Evolutionary conservation across 1,140 invertebrate genomes (phyloP).

Genomic region (Mylabris phalerata): DNA sequence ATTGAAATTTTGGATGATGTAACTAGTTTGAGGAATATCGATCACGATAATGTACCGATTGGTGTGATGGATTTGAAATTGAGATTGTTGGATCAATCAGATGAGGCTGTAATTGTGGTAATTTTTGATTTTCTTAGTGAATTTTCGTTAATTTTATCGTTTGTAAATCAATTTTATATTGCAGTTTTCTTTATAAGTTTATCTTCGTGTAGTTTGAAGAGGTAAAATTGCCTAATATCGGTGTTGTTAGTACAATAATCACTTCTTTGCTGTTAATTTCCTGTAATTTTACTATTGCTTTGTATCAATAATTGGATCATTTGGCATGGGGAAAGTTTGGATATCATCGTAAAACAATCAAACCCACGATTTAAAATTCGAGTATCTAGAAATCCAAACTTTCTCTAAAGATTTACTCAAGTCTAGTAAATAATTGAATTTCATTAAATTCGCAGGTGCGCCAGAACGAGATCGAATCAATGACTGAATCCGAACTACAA

Average conservation of each 20-base stretch:
- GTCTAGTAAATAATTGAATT: too few relatives aligned
- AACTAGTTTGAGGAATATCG: conserved; percentile 32
- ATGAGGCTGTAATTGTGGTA: conserved; percentile 35
- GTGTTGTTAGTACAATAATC: too few relatives aligned
- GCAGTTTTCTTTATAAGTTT: not conserved
- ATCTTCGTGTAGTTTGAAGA: not conserved
- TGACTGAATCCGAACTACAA: conserved; percentile 24
- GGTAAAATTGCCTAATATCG: too few relatives aligned
- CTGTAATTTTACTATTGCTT: too few relatives aligned
- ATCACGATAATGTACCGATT: conserved; percentile 18
- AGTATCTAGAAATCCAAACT: too few relatives aligned
- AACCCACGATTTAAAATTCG: too few relatives aligned
- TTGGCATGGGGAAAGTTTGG: too few relatives aligned
- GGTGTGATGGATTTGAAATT: conserved; percentile 38
- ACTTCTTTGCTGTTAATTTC: too few relatives aligned
- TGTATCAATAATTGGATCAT: too few relatives aligned
- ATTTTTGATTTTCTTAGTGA: conserved; percentile 10
- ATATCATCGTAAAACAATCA: too few relatives aligned
- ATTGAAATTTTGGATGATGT: conserved; percentile 39
- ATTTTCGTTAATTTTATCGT: not conserved
- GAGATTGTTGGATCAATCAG: conserved; percentile 28
- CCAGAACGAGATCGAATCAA: conserved; percentile 18
- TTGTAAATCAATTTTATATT: not conserved
- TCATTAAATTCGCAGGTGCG: not conserved
- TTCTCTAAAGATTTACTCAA: too few relatives aligned